Evolutionary conservation across 2,797 vertebrate genomes (phyloP), one percentile per base, ranked within the genome.

Genomic region (Dipus sagitta): DNA sequence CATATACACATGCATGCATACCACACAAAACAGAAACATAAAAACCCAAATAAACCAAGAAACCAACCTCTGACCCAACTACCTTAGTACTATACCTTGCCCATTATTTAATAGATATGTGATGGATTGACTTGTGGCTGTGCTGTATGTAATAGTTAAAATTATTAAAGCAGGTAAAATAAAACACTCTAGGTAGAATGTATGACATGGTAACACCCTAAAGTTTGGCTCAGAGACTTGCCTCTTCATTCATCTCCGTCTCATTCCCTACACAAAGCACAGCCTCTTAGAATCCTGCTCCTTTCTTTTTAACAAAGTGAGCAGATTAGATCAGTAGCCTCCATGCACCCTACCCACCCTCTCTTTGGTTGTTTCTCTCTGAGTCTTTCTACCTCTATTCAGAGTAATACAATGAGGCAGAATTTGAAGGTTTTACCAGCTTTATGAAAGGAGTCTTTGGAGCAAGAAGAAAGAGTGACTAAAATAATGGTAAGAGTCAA

Each of bases 111-210:
- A 80, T 79, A 28, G 2, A 17, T 62, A 67, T 52, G 17, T 38
- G 64, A 58, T 47, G 13, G 71, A 38, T 30, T 86, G 90, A 79
- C 86, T 67, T 77, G 17, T 70, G n/a, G n/a, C n/a, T n/a, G n/a
- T 90, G 21, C 34, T 54, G 2, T 30, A 38, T 89, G n/a, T 90
- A 79, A 80, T 52, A 80, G 62, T 82, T 93, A 24, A 70, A 86
- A 79, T 34, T 92, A 79, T 71, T 80, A 60, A 82, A 64, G 12
- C 62, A 34, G 11, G 3, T 86, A 2, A 30, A 78, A 86, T 26
- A 23, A 18, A 92, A 77, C 20, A 30, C 28, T 72, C 68, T 28
- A 30, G 24, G 30, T 42, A 32, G 32, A 79, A 30, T 64, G 23
- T 24, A 83, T 38, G 58, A 23, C 11, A 3, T 30, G 14, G 21